Evolutionary conservation across 2,888 invertebrate genomes (phyloP).

Genomic region (Venusia cambrica): DNA sequence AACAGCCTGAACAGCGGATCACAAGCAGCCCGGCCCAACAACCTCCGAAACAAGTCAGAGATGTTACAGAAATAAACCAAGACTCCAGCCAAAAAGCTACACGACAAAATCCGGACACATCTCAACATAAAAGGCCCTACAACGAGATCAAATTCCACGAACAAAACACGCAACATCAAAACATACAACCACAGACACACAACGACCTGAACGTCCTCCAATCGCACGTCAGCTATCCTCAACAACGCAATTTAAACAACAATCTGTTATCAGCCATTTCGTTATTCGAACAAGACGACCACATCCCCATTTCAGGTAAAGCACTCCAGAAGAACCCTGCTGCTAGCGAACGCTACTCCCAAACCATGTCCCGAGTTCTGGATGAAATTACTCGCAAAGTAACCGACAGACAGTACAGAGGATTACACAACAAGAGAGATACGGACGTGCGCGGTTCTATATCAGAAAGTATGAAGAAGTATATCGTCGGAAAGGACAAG

Average conservation of each 20-base stretch:
- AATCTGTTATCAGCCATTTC: too few species aligned
- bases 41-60: slow-evolving; percentile 4
- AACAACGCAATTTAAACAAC: too few species aligned
- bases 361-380: slow-evolving; percentile 33
- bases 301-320: slow-evolving; percentile 15
- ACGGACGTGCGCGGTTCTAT: slow-evolving; percentile 34
- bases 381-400: slow-evolving; percentile 37
- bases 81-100: too few species aligned
- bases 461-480: slow-evolving; percentile 40
- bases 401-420: slow-evolving; percentile 31
- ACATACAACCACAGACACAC: too few species aligned
- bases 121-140: too few species aligned
- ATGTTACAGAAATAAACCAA: too few species aligned
- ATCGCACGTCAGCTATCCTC: too few species aligned
- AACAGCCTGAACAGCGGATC: not conserved
- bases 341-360: slow-evolving; percentile 28
- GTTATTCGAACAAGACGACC: too few species aligned
- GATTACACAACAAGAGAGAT: slow-evolving; percentile 38
- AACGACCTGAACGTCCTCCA: too few species aligned
- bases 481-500: slow-evolving; percentile 39
- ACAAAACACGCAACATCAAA: too few species aligned
- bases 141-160: too few species aligned
- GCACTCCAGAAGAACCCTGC: slow-evolving; percentile 18
- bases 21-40: slow-evolving; percentile 2
- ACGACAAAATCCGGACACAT: too few species aligned